Evolutionary conservation across 2,113 vertebrate species (phyloP), one percentile per base, ranked within the genome.

Genomic region (Lampris megalopsis): DNA sequence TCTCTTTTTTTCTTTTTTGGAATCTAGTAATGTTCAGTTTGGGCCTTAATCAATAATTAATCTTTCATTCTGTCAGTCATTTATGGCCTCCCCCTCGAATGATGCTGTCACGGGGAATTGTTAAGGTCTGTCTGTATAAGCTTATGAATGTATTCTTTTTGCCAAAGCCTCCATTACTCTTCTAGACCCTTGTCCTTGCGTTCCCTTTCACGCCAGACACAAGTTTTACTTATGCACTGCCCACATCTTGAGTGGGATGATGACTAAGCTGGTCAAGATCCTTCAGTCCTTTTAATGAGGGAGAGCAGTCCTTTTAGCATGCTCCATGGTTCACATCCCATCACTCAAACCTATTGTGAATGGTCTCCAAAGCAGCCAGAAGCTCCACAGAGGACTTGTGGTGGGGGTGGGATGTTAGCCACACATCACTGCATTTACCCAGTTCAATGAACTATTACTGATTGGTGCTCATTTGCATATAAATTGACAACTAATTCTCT

Each of bases 391-490:
- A 72, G 83, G 79, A 80, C 82, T 76, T 24, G 41, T 63, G 70
- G 65, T 24, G 24, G 24, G 24, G 24, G 24, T 24, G 24, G 24
- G 24, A 24, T 5, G 80, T 88, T 81, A 74, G 85, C 79, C 85
- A 85, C 87, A 88, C 81, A 84, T 92, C 83, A 36, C 75, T 84
- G 86, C 85, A 54, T 82, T 78, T 83, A 63, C 56, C 71, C 58
- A 57, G 79, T 85, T 84, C 78, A 85, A 4, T 61, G 82, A 73
- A 78, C 79, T 71, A 78, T 77, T 74, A 63, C 80, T 83, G 86
- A 87, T 88, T 89, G 71, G 78, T 84, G 74, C 67, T 86, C 41
- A 93, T 90, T 90, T 90, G 89, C 91, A 93, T 90, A 82, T 87
- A 93, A 91, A 91, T 91, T 64, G 66, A 59, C 72, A 56, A 57